Evolutionary conservation across 2,888 invertebrate species (phyloP).

Genomic region (Cyrtodaria siliqua): DNA sequence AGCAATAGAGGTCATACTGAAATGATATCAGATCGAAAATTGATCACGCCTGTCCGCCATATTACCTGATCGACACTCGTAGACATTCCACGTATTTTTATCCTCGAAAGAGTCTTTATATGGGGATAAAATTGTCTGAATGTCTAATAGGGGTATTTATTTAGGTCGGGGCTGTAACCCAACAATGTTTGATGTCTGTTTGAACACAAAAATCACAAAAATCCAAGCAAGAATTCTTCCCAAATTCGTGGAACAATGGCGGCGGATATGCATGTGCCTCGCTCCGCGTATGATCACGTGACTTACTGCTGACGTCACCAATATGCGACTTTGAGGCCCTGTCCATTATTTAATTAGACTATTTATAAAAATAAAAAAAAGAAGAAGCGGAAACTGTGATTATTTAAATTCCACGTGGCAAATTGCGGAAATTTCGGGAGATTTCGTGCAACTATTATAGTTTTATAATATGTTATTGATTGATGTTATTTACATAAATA

Average conservation of each 20-base stretch:
- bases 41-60: slow-evolving; percentile 60
- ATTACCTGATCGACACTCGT: slow-evolving; percentile 84
- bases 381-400: too few relatives aligned
- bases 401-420: too few relatives aligned
- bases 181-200: slow-evolving; percentile 7
- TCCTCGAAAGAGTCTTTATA: slow-evolving; percentile 49
- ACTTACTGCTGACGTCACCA: slow-evolving; percentile 71
- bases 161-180: slow-evolving; percentile 11
- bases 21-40: slow-evolving; percentile 29
- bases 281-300: slow-evolving; percentile 81
- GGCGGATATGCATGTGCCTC: slow-evolving; percentile 84
- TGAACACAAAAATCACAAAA: slow-evolving; percentile 48
- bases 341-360: too few relatives aligned
- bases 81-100: slow-evolving; percentile 82
- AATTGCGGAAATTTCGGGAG: too few relatives aligned
- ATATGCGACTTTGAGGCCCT: too few relatives aligned
- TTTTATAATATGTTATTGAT: too few relatives aligned
- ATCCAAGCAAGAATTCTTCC: slow-evolving; percentile 52
- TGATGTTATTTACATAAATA: too few relatives aligned
- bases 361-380: too few relatives aligned
- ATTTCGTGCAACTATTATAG: too few relatives aligned
- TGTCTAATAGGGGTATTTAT: slow-evolving; percentile 30
- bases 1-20: slow-evolving; percentile 19
- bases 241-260: slow-evolving; percentile 80
- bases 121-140: slow-evolving; percentile 59